phyloP scores from a whole-genome alignment of 1,140 invertebrate species.

The Anastatus disparis region DNA sequence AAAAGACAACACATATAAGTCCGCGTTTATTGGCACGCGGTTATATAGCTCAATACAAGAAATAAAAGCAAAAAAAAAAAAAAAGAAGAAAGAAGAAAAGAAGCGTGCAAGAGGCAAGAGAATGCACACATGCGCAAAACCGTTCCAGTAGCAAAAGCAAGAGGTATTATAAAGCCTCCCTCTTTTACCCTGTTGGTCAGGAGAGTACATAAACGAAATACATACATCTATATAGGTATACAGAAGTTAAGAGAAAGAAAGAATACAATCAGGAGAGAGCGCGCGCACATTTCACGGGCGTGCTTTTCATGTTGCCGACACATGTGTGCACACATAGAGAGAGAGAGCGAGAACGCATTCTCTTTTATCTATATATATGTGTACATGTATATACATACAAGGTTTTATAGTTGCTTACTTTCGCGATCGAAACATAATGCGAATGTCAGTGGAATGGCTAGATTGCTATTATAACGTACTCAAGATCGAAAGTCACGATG shows the following conservation, averaged over 20 bases:
- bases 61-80: neutral
- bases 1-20: too few relatives aligned
- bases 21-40: constrained; percentile 31
- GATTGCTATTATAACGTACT: constrained; percentile 43
- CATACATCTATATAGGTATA: too few relatives aligned
- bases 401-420: too few relatives aligned
- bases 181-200: constrained; percentile 23
- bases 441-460: constrained; percentile 42
- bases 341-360: neutral
- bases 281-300: constrained; percentile 49
- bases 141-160: constrained; percentile 26
- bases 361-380: too few relatives aligned
- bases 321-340: constrained; percentile 16
- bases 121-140: constrained; percentile 28
- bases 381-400: too few relatives aligned
- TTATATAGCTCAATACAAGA: neutral
- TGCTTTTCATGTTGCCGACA: constrained; percentile 56
- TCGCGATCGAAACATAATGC: constrained; percentile 41
- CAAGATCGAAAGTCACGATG: constrained; percentile 38
- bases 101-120: constrained; percentile 21
- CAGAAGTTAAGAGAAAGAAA: constrained; percentile 13
- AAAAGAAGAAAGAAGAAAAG: constrained; percentile 33
- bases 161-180: too few relatives aligned
- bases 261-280: constrained; percentile 51
- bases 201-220: neutral